Evolutionary conservation across 2,797 vertebrate species (phyloP), one percentile per base, ranked within the genome.

Genomic region (Mormyrops attenuatus): DNA sequence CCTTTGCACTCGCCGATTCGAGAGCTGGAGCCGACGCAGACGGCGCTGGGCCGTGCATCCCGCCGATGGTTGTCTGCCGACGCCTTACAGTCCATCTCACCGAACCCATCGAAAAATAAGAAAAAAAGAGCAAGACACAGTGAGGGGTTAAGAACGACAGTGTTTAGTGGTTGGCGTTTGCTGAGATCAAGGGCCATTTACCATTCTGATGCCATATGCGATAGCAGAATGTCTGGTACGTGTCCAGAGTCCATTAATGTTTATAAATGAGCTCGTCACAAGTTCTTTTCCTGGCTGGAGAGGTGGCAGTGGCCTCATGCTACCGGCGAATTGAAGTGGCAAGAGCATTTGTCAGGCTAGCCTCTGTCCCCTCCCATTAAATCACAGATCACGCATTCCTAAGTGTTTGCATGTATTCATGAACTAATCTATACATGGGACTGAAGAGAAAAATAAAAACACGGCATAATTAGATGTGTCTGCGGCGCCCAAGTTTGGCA

Each of bases 191-290:
- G 38, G 50, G 57, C 57, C 20, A 47, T 88, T 88, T 69, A 47
- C 87, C 55, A 96, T 96, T 94, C 94, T 94, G 92, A 94, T 95
- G 95, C 95, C 95, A 95, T 95, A 93, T 94, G 94, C 94, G 95
- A 89, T 95, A 96, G 95, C 96, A 95, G 77, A 22, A 73, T 47
- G 95, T 94, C 95, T 96, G 96, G 96, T 95, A 95, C 94, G 94
- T 94, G 94, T 95, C 96, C 96, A 96, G 94, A 94, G 95, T 93
- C 95, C 95, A 96, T 96, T 96, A 96, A 95, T 95, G 95, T 96
- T 96, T 96, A 94, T 96, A 96, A 96, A 96, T 95, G 94, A 94
- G 92, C 91, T 82, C 17, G 20, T 53, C 53, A 49, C 34, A 47
- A 38, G 73, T 89, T 44, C 15, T 55, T 82, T 87, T 57, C 52